Evolutionary conservation across 2,888 invertebrate genomes (phyloP), one percentile per base, ranked within the genome.

Genomic region (Heliconius ethilla): DNA sequence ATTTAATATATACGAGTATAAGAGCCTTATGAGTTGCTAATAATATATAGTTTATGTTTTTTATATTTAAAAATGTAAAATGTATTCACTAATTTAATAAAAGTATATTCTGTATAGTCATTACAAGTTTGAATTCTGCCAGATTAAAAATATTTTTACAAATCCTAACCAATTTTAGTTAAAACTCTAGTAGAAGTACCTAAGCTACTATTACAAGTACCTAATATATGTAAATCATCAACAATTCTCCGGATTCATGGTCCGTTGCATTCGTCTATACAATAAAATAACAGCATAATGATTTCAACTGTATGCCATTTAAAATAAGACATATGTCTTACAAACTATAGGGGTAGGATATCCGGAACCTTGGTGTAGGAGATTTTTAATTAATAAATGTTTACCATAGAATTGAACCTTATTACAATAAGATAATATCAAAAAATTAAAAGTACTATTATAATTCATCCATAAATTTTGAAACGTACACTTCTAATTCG

Each of bases 211-310:
- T 18, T 51, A 51, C 22, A 7, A 51, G 22, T 18, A 63, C 69
- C 55, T 59, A n/a, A n/a, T 22, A 65, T 59, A 67, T 76, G 37
- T 69, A 73, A 37, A 76, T 25, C 62, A 69, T 79, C 82, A 82
- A 86, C 86, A 87, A 86, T 84, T 80, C 77, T 77, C 78, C 83
- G 88, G 88, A 87, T 83, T 79, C 82, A 84, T 80, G 87, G 81
- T 85, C 83, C 82, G 85, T 78, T 84, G 83, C 81, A n/a, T 79
- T 78, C 84, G 82, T 65, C 51, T 82, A 84, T 80, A 79, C 63
- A 67, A 78, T 29, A 22, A 62, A 33, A 37, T 15, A 66, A 62
- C 9, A 18, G 25, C 15, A 51, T 51, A 25, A 40, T 22, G 18
- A 66, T 72, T 76, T 78, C 18, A 67, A 76, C 72, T 62, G 66